Conservation (phyloP, 2,113 vertebrate genomes). For the Caranx melampygus region DNA sequence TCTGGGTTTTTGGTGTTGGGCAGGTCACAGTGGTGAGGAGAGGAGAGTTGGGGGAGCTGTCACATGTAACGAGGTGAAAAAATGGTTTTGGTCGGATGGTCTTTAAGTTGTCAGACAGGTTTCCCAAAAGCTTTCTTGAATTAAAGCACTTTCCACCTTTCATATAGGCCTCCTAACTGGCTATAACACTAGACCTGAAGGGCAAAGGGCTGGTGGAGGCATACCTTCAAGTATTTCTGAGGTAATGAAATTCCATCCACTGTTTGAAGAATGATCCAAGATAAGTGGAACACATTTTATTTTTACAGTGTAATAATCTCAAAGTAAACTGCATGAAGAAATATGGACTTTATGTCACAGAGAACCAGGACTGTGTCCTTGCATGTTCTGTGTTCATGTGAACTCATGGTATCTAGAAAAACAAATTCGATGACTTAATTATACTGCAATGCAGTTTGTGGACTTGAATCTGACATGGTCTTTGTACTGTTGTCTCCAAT, state of each 20-base stretch:
- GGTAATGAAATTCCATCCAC: too few relatives aligned
- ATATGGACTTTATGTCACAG: background rate
- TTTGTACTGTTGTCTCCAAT: background rate
- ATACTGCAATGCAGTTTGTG: too few relatives aligned
- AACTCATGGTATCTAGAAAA: too few relatives aligned
- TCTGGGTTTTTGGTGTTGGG: constrained; percentile 1
- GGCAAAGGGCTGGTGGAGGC: background rate
- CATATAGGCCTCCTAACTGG: background rate
- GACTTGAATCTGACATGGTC: background rate
- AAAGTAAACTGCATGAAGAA: background rate
- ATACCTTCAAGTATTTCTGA: background rate
- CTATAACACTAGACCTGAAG: background rate
- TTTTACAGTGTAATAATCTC: background rate
- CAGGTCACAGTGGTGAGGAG: background rate
- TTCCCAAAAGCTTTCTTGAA: constrained; percentile 71
- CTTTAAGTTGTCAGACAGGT: constrained; percentile 33
- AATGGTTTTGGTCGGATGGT: constrained; percentile 24
- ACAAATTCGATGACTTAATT: background rate
- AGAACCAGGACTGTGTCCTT: background rate
- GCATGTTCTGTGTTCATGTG: background rate
- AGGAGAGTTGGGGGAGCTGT: constrained; percentile 10
- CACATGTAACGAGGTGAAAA: constrained; percentile 25
- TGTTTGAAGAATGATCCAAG: background rate
- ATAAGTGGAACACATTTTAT: background rate
- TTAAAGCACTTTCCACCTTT: background rate